A percentile compares a stretch with the other conserved stretches of the same genome.
Evolutionary conservation across 2,113 vertebrate genomes (phyloP).

Genomic region (Pteronura brasiliensis): DNA sequence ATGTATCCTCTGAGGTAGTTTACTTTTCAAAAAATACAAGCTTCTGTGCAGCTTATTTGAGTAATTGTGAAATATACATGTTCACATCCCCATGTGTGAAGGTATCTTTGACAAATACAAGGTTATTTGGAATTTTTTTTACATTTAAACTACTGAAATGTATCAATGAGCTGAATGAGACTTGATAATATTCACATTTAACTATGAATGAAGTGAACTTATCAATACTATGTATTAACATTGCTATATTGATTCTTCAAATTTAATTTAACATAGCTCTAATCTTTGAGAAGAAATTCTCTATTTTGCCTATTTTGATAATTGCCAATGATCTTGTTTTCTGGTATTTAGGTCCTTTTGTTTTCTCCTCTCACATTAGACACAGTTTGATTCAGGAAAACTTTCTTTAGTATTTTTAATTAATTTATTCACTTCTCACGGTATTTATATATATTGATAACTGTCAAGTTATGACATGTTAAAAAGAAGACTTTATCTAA

Average conservation of each 20-base stretch:
- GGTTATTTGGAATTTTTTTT: neutral
- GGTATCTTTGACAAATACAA: neutral
- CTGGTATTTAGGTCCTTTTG: neutral
- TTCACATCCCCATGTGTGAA: neutral
- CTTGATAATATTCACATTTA: neutral
- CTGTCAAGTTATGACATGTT: neutral
- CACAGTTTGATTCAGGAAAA: neutral
- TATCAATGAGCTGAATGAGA: neutral
- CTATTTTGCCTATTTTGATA: neutral
- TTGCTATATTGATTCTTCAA: neutral
- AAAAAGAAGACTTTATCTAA: neutral
- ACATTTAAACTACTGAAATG: neutral
- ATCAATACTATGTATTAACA: neutral
- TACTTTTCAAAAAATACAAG: neutral
- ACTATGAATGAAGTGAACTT: neutral
- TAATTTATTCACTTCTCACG: neutral
- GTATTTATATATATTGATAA: neutral
- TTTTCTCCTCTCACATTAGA: neutral
- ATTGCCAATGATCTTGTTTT: neutral
- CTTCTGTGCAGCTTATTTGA: neutral
- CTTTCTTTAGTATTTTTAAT: neutral
- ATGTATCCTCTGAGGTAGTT: neutral
- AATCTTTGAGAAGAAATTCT: neutral
- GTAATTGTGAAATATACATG: neutral
- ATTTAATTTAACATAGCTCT: neutral